Base-by-base conservation (phyloP, 2,113 vertebrate genomes). In the Centropristis striata region DNA sequence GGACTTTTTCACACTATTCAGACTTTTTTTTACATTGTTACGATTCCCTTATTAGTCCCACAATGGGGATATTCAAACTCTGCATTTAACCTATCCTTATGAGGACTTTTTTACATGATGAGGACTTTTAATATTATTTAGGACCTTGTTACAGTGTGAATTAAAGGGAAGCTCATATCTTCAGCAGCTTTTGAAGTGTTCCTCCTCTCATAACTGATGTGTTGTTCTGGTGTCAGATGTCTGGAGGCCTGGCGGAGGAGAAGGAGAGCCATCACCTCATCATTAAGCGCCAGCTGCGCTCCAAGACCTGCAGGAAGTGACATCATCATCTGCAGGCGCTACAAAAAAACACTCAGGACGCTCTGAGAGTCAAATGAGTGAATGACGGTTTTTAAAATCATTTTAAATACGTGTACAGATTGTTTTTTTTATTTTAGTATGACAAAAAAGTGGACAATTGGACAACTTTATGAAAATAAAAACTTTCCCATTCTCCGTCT, bases 261-360 rank as follows among this genome's bases (percentile, higher is more conserved):
- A 98, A 96, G 57, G 97, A 98, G 90, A 99, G 96, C 0, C 95
- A 97, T 88, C 97, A 98, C 78, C 80, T 95, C 41, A 98, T 96
- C 75, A 96, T 99, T 53, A 98, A 95, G 84, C 94, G 96, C 57
- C 92, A 92, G 66, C 94, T 99, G 27, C 94, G 97, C 67, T 88
- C 96, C 54, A 96, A 94, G 90, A 85, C 75, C 51, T 84, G 82
- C 41, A 96, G 94, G 86, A 93, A 86, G 80, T 92, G 90, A 92
- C 42, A 1, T 64, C 70, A 60, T 32, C 14, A 13, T 2, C 11
- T 13, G 13, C 28, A 15, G 37, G 37, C 32, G 6, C 4, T 1
- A 6, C 32, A 32, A 32, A 32, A 32, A 20, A 25, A 15, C 2
- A 6, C n/a, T 42, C 20, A 12, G 36, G 71, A 50, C 32, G 6